Evolutionary conservation across 2,797 vertebrate species (phyloP).

Genomic region (Tadarida brasiliensis): DNA sequence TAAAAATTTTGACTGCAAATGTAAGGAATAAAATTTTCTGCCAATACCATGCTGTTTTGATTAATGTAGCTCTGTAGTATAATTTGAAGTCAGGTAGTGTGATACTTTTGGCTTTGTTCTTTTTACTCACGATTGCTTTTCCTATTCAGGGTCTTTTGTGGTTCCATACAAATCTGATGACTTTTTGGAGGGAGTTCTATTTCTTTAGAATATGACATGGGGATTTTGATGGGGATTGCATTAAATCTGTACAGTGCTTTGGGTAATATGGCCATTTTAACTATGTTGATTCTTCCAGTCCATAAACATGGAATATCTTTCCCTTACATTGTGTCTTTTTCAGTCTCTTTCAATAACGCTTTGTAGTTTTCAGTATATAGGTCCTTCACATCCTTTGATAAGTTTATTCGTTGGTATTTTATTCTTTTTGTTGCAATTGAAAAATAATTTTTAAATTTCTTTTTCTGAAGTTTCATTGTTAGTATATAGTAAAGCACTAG

Average conservation of each 20-base stretch:
- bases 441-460: background rate
- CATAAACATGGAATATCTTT: background rate
- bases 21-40: background rate
- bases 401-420: background rate
- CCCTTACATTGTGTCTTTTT: background rate
- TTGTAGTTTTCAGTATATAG: background rate
- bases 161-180: background rate
- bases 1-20: background rate
- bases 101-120: background rate
- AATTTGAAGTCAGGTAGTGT: background rate
- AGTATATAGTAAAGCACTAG: background rate
- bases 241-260: background rate
- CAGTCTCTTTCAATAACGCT: background rate
- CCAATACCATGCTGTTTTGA: background rate
- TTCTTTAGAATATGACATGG: background rate
- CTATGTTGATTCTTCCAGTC: background rate
- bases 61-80: background rate
- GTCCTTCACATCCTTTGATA: background rate
- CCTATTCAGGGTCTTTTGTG: background rate
- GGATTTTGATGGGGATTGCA: background rate
- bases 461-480: background rate
- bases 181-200: background rate
- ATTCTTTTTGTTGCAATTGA: background rate
- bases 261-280: background rate
- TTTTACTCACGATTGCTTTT: background rate